phyloP scores from a whole-genome alignment of 2,797 vertebrate genomes.

The Chromobotia macracanthus region DNA sequence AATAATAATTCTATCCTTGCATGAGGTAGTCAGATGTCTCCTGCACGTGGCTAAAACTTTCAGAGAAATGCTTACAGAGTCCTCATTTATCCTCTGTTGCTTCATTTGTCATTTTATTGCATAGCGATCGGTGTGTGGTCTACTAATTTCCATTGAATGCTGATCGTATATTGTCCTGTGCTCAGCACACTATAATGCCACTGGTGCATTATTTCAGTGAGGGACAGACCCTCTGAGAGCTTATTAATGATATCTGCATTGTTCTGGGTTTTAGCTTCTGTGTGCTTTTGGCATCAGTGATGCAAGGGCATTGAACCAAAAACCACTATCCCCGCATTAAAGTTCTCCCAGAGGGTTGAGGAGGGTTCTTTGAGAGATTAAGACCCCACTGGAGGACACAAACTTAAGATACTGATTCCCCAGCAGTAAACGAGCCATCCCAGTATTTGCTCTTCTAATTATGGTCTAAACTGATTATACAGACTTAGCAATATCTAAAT shows the following conservation, averaged over 20 bases:
- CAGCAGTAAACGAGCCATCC: background rate
- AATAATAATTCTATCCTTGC: conserved; percentile 17
- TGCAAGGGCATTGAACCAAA: conserved; percentile 65
- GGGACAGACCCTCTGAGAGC: conserved; percentile 58
- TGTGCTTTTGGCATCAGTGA: conserved; percentile 63
- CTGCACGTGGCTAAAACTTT: background rate
- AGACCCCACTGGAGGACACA: conserved; percentile 55
- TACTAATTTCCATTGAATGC: background rate
- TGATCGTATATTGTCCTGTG: conserved; percentile 2
- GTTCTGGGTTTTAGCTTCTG: conserved; percentile 59
- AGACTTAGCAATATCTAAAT: conserved; percentile 12
- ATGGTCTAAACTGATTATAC: conserved; percentile 26
- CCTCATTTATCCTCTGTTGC: conserved; percentile 3
- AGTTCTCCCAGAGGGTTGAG: conserved; percentile 55
- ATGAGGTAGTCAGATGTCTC: background rate
- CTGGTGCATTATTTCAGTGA: conserved; percentile 56
- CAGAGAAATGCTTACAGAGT: background rate
- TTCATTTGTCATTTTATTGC: conserved; percentile 1
- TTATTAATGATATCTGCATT: conserved; percentile 66
- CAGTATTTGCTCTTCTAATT: conserved; percentile 25
- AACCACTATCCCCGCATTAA: conserved; percentile 65
- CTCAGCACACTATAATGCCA: conserved; percentile 36
- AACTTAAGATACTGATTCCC: conserved; percentile 51
- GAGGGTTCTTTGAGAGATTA: conserved; percentile 59
- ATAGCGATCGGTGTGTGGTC: background rate